Conservation (phyloP, 2,797 vertebrate genomes). For the Vultur gryphus region DNA sequence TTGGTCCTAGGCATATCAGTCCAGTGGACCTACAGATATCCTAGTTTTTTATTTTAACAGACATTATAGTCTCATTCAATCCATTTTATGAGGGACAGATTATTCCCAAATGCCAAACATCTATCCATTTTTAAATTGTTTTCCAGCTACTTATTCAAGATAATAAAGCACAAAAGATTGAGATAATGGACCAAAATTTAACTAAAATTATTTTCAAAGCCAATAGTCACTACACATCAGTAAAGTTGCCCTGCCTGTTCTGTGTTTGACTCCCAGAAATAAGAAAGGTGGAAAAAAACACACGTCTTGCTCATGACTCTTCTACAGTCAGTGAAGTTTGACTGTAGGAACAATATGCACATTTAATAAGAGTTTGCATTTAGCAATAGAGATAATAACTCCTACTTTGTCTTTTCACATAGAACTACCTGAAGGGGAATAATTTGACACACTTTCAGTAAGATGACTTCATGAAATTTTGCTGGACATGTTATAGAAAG, state of each 20-base stretch:
- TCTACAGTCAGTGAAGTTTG: neutral
- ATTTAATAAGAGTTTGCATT: neutral
- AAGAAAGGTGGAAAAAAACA: neutral
- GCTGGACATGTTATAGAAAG: neutral
- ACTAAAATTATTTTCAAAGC: neutral
- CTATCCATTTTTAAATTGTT: neutral
- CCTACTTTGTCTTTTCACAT: neutral
- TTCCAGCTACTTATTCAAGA: neutral
- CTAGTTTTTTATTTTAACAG: neutral
- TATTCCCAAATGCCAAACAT: neutral
- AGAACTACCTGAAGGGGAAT: neutral
- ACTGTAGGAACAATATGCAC: neutral
- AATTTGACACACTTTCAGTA: neutral
- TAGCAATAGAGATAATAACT: neutral
- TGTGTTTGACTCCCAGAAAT: neutral
- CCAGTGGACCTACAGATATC: neutral
- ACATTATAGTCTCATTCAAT: neutral
- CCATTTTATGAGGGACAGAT: neutral
- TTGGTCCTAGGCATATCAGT: neutral
- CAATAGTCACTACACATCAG: neutral
- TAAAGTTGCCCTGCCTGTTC: neutral
- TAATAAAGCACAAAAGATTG: neutral
- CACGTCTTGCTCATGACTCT: neutral
- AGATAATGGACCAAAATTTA: neutral
- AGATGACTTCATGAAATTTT: neutral